Base-by-base conservation (phyloP, 2,797 vertebrate genomes). In the Champsocephalus esox region DNA sequence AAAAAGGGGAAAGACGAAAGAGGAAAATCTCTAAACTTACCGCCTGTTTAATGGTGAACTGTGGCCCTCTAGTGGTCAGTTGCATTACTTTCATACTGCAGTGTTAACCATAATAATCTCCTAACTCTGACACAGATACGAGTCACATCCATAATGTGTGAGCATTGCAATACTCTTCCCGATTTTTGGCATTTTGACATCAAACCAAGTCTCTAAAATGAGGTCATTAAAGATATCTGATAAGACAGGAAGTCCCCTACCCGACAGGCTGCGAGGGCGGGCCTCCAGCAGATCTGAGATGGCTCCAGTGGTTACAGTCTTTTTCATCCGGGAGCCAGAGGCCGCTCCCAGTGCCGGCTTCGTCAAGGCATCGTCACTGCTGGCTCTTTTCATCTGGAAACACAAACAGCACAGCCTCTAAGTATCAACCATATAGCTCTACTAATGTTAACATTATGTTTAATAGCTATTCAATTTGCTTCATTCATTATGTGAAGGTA, bases 301-400 rank as follows among this genome's bases (percentile, higher is more conserved):
- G 43, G 96, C 96, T 84, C 96, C 97, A 0, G 96, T 93, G 1
- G 97, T 98, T 52, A 96, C 89, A 0, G 97, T 99, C 85, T 99
- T 99, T 92, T 94, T 99, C 93, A 99, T 92, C 1, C 97, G 92
- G n/a, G 93, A 96, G 1, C 89, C 90, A 5, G 92, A 90, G 0
- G 93, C 77, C 1, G 93, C 32, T 3, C 93, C 83, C 6, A 92
- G 64, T 1, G 93, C 93, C 0, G 97, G 95, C 73, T 98, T 99
- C 24, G 93, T 95, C 86, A 99, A 91, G 81, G 90, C 96, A 83
- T 99, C 97, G 46, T 99, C 98, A 0, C 98, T 99, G 93, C 96
- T 99, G n/a, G 97, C 97, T 87, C 98, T 93, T 93, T 99, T 99
- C 83, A 99, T 92, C 98, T 99, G 21, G 10, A 87, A 81, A 87